These are phyloP conservation scores for Drosophila mulleri DNA, from an alignment of 2,888 invertebrate genomes.

Conservation along the genomic window DNA sequence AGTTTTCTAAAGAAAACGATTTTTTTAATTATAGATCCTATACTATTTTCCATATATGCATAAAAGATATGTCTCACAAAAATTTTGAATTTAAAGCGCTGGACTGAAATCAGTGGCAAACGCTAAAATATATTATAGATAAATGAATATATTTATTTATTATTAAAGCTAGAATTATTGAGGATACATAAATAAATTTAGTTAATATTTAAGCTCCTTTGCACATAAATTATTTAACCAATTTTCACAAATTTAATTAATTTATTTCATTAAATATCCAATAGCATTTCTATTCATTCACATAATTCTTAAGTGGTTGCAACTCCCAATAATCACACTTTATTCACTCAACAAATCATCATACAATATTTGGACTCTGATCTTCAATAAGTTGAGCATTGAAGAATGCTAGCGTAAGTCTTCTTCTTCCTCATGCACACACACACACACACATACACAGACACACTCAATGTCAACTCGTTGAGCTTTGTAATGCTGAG, in stretches of 20 bases:
- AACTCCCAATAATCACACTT: not conserved
- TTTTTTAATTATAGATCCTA: too few relatives aligned
- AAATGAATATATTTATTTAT: too few relatives aligned
- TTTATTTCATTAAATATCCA: not conserved
- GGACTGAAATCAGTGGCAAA: too few relatives aligned
- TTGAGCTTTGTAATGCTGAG: constrained; percentile 63
- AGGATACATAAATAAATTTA: too few relatives aligned
- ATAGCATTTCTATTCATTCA: not conserved
- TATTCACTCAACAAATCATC: not conserved
- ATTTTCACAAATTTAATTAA: not conserved
- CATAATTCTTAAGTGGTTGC: not conserved
- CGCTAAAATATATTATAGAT: too few relatives aligned
- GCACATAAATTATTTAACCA: too few relatives aligned
- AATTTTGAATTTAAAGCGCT: too few relatives aligned
- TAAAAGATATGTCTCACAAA: too few relatives aligned
- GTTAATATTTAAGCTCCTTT: too few relatives aligned
- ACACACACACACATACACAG: not conserved
- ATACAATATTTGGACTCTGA: constrained; percentile 1
- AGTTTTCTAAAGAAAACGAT: too few relatives aligned
- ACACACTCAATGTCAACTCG: constrained; percentile 59
- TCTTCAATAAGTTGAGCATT: constrained; percentile 14
- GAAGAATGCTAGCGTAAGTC: constrained; percentile 2
- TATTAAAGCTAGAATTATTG: too few relatives aligned
- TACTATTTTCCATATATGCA: too few relatives aligned
- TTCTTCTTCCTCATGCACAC: constrained; percentile 4